phyloP scores from a whole-genome alignment of 2,797 vertebrate species.

The Potorous gilbertii region DNA sequence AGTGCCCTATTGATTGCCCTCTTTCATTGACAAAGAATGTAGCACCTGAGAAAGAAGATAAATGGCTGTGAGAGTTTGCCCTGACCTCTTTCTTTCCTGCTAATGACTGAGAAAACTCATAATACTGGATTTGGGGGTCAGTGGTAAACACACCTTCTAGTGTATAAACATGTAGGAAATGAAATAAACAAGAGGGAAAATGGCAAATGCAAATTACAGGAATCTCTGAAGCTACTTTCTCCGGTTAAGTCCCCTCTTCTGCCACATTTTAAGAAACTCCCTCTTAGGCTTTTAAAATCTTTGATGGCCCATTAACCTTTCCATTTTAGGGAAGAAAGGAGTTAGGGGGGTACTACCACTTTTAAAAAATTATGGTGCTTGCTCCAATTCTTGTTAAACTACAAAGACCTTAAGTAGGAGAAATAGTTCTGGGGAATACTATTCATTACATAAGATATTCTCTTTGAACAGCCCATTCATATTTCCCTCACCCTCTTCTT shows the following conservation, averaged over 20 bases:
- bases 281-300: not conserved
- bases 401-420: not conserved
- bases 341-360: not conserved
- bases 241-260: not conserved
- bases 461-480: not conserved
- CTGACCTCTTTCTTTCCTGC: slow-evolving; percentile 47
- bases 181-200: slow-evolving; percentile 14
- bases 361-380: slow-evolving; percentile 7
- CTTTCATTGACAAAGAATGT: slow-evolving; percentile 68
- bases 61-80: slow-evolving; percentile 50
- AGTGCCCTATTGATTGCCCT: slow-evolving; percentile 74
- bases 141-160: not conserved
- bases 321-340: not conserved
- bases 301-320: not conserved
- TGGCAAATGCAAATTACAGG: not conserved
- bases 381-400: slow-evolving; percentile 29
- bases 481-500: slow-evolving; percentile 21
- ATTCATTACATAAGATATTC: slow-evolving; percentile 14
- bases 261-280: not conserved
- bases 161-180: not conserved
- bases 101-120: slow-evolving; percentile 32
- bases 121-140: slow-evolving; percentile 23
- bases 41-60: slow-evolving; percentile 66
- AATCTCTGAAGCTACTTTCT: not conserved
- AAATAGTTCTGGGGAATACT: not conserved